Base-by-base conservation (phyloP, 53 echinoderm and acorn worm genomes). In the Paracentrotus lividus region DNA sequence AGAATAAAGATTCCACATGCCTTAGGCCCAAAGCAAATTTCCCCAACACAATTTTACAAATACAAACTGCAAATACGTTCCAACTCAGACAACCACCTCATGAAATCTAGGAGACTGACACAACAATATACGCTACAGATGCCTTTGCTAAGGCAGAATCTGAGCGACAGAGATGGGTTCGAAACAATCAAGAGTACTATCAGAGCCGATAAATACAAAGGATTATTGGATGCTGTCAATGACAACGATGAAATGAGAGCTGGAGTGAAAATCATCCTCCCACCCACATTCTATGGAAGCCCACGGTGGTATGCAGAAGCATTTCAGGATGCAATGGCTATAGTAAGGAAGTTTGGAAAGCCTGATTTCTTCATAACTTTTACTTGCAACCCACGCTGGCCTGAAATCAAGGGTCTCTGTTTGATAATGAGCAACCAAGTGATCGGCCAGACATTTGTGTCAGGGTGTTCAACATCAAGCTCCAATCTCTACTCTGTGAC, bases 291-390 rank as follows among this genome's bases (percentile, higher is more conserved):
- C 33, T 43, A 32, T 36, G 77, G 95, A 32, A 90, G 85, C 66
- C 95, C 95, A 15, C n/a, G 95, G 42, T 95, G 86, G 87, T 87
- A 87, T 56, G 55, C 54, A 57, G 87, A 95, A 85, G 61, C 85
- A 14, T 95, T 94, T 91, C 86, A 69, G 40, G 95, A 95, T 90
- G 89, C 84, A 23, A 90, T 93, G 53, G 95, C 95, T n/a, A 94
- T 95, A n/a, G 94, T 95, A 42, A 85, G 94, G 34, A 93, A 68
- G 36, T 95, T 51, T 93, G 95, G 95, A 26, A 93, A 94, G 54
- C 95, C 95, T 61, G 86, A 95, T 67, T 34, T 91, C 15, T 95
- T 94, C 88, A n/a, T 95, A 47, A 95, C 95, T 45, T 94, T 95
- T 27, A 95, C 95, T 31, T 93, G 94, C 91, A 93, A 95, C 55